phyloP scores from a whole-genome alignment of 2,797 vertebrate species.

The Epinephelus malabaricus region DNA sequence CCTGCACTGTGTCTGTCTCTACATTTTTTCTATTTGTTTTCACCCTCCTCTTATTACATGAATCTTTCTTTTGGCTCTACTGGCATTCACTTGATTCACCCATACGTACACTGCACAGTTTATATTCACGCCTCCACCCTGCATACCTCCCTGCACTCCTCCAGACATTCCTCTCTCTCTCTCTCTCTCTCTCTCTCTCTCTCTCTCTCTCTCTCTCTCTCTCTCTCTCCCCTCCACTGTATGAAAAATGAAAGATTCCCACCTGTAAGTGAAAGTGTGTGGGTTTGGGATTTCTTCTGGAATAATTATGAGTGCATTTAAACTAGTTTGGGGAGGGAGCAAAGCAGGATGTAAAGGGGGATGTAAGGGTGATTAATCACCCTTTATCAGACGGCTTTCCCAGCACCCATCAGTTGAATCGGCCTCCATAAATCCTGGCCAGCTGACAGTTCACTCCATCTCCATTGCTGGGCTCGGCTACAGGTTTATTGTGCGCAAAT shows the following conservation, averaged over 20 bases:
- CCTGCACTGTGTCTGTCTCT: background rate
- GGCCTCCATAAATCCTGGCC: slow-evolving; percentile 84
- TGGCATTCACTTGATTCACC: slow-evolving; percentile 4
- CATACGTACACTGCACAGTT: background rate
- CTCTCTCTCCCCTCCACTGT: slow-evolving; percentile 19
- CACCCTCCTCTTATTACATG: background rate
- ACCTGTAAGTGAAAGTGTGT: slow-evolving; percentile 46
- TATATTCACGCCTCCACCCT: background rate
- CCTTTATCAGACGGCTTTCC: slow-evolving; percentile 85
- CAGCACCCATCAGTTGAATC: slow-evolving; percentile 85
- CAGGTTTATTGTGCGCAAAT: slow-evolving; percentile 88
- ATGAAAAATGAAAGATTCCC: slow-evolving; percentile 55
- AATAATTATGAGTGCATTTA: slow-evolving; percentile 86
- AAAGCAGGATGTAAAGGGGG: slow-evolving; percentile 75
- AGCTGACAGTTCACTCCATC: slow-evolving; percentile 84
- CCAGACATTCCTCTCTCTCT: background rate
- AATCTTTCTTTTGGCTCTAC: background rate
- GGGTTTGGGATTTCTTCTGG: slow-evolving; percentile 74
- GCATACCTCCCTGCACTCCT: background rate
- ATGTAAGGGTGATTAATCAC: slow-evolving; percentile 87
- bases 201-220: no score
- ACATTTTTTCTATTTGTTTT: slow-evolving; percentile 1
- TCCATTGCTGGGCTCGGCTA: slow-evolving; percentile 84
- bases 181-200: no score
- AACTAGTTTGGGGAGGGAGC: slow-evolving; percentile 79